These are phyloP conservation scores for Syncerus caffer DNA, from an alignment of 2,797 vertebrate genomes.

Conservation along the genomic window DNA sequence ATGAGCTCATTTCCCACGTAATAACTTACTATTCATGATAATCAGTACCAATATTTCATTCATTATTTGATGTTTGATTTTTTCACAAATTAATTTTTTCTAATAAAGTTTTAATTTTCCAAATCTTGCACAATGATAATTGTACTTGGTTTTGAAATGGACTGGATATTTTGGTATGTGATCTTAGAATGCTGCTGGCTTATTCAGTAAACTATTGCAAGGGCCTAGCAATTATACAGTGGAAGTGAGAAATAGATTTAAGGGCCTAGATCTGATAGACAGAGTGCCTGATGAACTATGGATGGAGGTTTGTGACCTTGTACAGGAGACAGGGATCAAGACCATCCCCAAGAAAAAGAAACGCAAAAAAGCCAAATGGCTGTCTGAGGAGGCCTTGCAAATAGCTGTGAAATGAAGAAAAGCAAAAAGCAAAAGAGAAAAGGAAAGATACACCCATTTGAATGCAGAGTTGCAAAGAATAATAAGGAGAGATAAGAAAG, in stretches of 20 bases:
- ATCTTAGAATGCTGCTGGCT: background rate
- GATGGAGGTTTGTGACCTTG: background rate
- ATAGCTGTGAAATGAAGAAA: background rate
- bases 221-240: background rate
- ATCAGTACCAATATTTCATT: background rate
- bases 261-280: background rate
- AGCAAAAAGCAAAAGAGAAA: background rate
- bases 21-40: background rate
- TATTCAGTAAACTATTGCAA: background rate
- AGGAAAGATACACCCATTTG: background rate
- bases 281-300: background rate
- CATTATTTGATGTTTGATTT: background rate
- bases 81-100: background rate
- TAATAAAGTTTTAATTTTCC: background rate
- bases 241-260: background rate
- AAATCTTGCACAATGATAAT: background rate
- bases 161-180: background rate
- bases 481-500: background rate
- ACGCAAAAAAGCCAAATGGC: background rate
- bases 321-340: background rate
- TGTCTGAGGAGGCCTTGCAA: background rate
- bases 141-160: background rate
- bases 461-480: background rate
- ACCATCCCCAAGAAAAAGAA: background rate
- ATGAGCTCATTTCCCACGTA: background rate